phyloP scores from a whole-genome alignment of 2,113 vertebrate species.

The Morphnarchus princeps region DNA sequence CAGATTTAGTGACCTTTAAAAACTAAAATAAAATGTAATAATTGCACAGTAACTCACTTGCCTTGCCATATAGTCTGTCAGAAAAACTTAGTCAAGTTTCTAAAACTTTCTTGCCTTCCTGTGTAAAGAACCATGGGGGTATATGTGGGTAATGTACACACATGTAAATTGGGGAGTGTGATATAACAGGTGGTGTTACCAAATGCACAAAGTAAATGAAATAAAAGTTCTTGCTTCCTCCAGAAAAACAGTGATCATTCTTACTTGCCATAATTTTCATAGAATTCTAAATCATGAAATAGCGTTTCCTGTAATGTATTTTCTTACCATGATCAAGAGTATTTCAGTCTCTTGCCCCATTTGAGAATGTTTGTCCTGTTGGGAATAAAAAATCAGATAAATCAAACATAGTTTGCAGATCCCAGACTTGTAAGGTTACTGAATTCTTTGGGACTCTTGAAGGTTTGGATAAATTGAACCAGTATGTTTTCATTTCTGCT shows the following conservation, averaged over 20 bases:
- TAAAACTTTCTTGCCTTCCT: background rate
- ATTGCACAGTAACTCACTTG: background rate
- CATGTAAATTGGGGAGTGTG: background rate
- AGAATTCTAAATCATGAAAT: background rate
- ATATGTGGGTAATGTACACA: accelerated
- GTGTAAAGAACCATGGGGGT: background rate
- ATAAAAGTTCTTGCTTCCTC: background rate
- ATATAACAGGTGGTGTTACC: background rate
- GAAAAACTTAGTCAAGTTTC: background rate
- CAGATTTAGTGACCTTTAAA: background rate
- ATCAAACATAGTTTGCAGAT: background rate
- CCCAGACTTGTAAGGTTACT: background rate
- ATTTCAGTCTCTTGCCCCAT: background rate
- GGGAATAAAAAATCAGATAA: background rate
- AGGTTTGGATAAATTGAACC: background rate
- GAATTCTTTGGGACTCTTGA: background rate
- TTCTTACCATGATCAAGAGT: background rate
- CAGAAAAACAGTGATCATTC: background rate
- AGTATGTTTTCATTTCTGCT: background rate
- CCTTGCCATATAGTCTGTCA: background rate
- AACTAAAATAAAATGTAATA: background rate
- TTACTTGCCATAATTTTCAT: background rate
- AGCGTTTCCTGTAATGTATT: background rate
- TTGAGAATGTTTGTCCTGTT: background rate
- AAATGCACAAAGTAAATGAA: background rate